A percentile compares a stretch with the other conserved stretches of the same genome.
These are phyloP conservation scores for Herminia tarsipennalis DNA, from an alignment of 2,888 invertebrate species.

Conservation along the genomic window DNA sequence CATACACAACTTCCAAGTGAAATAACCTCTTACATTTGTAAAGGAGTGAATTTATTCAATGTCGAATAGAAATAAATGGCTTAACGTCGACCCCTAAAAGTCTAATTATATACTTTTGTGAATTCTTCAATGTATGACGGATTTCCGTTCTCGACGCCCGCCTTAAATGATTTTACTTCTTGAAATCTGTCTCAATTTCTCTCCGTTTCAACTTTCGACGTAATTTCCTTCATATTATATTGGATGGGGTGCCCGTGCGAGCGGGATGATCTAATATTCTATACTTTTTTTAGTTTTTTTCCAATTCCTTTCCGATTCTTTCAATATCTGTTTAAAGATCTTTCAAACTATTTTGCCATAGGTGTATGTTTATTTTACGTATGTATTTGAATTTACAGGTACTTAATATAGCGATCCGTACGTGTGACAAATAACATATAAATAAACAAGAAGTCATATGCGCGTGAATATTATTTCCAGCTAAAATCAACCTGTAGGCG, in stretches of 20 bases:
- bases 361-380: too few relatives aligned
- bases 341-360: too few relatives aligned
- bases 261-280: conserved; percentile 37
- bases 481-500: too few relatives aligned
- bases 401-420: too few relatives aligned
- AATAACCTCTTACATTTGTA: conserved; percentile 27
- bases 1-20: conserved; percentile 33
- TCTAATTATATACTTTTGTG: conserved; percentile 56
- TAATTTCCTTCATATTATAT: conserved; percentile 67
- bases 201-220: conserved; percentile 57
- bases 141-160: conserved; percentile 59
- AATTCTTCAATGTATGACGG: conserved; percentile 58
- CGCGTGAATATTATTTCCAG: too few relatives aligned
- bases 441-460: too few relatives aligned
- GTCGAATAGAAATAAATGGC: conserved; percentile 29
- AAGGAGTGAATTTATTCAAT: conserved; percentile 22
- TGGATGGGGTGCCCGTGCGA: conserved; percentile 39
- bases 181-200: conserved; percentile 71
- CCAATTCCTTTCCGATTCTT: too few relatives aligned
- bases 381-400: too few relatives aligned
- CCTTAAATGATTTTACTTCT: conserved; percentile 67
- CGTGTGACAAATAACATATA: too few relatives aligned
- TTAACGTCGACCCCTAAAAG: conserved; percentile 42
- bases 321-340: too few relatives aligned
- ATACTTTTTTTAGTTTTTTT: conserved; percentile 14